Conservation (phyloP, 2,888 invertebrate species). For the Bellardia bayeri region DNA sequence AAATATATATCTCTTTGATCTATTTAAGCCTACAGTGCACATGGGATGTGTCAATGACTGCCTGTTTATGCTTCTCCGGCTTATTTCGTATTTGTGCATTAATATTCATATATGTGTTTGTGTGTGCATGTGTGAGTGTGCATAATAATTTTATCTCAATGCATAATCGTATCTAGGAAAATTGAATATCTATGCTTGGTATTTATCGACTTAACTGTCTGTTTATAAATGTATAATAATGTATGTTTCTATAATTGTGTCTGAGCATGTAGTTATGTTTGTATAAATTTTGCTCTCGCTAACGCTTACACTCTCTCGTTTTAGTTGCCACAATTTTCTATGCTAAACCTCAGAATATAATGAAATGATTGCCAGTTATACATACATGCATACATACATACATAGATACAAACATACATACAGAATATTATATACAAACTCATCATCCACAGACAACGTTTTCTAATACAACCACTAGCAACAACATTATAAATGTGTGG, state of each 20-base stretch:
- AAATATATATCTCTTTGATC: too few species aligned
- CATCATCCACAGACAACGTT: not conserved
- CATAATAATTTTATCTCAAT: slow-evolving; percentile 65
- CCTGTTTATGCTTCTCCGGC: slow-evolving; percentile 14
- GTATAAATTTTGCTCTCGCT: not conserved
- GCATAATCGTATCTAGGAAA: slow-evolving; percentile 65
- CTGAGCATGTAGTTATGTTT: not conserved
- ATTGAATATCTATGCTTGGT: slow-evolving; percentile 65
- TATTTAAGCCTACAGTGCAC: not conserved
- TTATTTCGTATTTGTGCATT: slow-evolving; percentile 43
- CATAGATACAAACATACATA: not conserved
- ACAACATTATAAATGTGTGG: slow-evolving; percentile 1
- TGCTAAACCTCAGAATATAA: slow-evolving; percentile 52
- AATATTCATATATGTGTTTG: not conserved
- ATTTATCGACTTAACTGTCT: slow-evolving; percentile 71
- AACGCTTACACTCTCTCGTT: slow-evolving; percentile 2
- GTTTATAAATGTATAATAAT: slow-evolving; percentile 54
- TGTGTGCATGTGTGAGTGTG: slow-evolving; percentile 9
- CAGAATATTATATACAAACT: too few species aligned
- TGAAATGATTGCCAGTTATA: slow-evolving; percentile 49
- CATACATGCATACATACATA: not conserved
- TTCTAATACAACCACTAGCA: slow-evolving; percentile 1
- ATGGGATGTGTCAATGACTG: slow-evolving; percentile 65
- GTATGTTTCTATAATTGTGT: slow-evolving; percentile 5
- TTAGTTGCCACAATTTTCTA: slow-evolving; percentile 34